Percentiles rank a stretch among this genome's conserved stretches.
These are phyloP conservation scores for Ceratina australensis DNA, from an alignment of 1,140 invertebrate species.

Conservation along the genomic window DNA sequence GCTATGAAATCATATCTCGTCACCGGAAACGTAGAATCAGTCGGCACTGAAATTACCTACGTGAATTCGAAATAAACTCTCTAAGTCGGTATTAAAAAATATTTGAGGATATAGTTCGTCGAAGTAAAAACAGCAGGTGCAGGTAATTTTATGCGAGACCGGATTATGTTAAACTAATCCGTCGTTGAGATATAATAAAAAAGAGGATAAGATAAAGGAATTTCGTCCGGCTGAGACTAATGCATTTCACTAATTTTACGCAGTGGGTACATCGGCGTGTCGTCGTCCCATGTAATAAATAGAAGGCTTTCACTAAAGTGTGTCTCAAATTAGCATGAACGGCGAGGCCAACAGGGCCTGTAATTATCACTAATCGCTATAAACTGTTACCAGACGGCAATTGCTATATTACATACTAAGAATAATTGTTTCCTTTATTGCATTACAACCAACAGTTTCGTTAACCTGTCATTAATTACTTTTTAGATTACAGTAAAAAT, in stretches of 20 bases:
- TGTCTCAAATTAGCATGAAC: conserved; percentile 37
- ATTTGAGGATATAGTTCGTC: background rate
- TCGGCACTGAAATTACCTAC: background rate
- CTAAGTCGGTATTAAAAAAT: no score
- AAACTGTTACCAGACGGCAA: no score
- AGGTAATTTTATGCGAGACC: conserved; percentile 13
- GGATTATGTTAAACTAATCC: conserved; percentile 28
- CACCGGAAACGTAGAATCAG: no score
- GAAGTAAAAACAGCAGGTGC: background rate
- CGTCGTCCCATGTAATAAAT: conserved; percentile 26
- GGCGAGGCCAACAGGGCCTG: no score
- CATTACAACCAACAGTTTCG: no score
- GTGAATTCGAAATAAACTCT: background rate
- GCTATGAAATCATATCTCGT: background rate
- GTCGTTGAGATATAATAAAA: conserved; percentile 16
- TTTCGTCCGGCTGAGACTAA: background rate
- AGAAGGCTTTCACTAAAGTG: background rate
- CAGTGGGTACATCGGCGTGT: background rate
- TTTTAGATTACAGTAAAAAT: no score
- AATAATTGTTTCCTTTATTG: no score
- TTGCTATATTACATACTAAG: no score
- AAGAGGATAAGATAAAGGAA: conserved; percentile 17
- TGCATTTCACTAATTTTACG: conserved; percentile 33
- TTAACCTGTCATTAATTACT: no score
- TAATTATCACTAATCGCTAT: no score